phyloP scores from a whole-genome alignment of 1,140 invertebrate species.

The Xylocopa sonorina region DNA sequence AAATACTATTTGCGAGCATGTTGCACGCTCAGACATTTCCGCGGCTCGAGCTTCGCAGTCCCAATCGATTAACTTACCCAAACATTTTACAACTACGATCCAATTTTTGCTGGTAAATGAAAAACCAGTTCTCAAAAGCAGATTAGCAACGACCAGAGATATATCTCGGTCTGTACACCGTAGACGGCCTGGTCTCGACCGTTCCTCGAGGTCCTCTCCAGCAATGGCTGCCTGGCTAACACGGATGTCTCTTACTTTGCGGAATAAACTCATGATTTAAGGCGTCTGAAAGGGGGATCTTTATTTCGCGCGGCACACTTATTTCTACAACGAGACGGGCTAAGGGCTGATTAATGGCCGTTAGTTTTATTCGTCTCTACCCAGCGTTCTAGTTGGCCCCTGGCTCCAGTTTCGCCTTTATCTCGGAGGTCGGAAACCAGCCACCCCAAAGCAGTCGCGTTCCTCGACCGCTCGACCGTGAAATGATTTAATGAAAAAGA shows the following conservation, averaged over 20 bases:
- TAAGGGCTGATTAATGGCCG: slow-evolving; percentile 77
- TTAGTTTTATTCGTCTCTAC: slow-evolving; percentile 76
- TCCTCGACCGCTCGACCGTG: slow-evolving; percentile 23
- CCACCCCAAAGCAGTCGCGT: slow-evolving; percentile 29
- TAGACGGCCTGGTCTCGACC: too few relatives aligned
- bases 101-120: too few relatives aligned
- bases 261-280: slow-evolving; percentile 79
- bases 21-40: too few relatives aligned
- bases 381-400: slow-evolving; percentile 45
- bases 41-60: too few relatives aligned
- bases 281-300: slow-evolving; percentile 72
- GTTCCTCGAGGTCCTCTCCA: too few relatives aligned
- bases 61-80: too few relatives aligned
- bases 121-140: too few relatives aligned
- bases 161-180: too few relatives aligned
- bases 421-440: slow-evolving; percentile 27
- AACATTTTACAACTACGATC: too few relatives aligned
- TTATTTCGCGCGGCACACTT: slow-evolving; percentile 71
- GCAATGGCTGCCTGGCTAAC: neutral
- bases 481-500: slow-evolving; percentile 50
- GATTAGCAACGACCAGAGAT: too few relatives aligned
- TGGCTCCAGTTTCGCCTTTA: slow-evolving; percentile 69
- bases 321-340: slow-evolving; percentile 66
- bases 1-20: too few relatives aligned
- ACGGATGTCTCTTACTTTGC: slow-evolving; percentile 16